phyloP scores from a whole-genome alignment of 2,113 vertebrate species.

The Pungitius pungitius region DNA sequence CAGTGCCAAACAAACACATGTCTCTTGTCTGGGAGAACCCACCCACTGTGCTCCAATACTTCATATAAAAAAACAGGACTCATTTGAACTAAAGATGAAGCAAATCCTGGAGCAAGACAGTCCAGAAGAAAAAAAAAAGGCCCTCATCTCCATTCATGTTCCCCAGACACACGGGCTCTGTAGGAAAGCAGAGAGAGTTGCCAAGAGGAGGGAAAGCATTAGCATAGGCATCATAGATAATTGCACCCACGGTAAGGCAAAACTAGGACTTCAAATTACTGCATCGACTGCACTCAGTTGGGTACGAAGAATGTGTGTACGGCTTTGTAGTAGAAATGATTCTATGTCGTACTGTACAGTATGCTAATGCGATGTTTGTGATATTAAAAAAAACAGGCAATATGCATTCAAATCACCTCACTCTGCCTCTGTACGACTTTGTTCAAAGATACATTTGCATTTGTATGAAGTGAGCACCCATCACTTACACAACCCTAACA shows the following conservation, averaged over 20 bases:
- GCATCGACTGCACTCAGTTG: conserved; percentile 9
- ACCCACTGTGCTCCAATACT: conserved; percentile 63
- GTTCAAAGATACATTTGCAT: conserved; percentile 50
- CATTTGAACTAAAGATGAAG: conserved; percentile 60
- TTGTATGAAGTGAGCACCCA: conserved; percentile 32
- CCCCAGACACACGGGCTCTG: conserved; percentile 36
- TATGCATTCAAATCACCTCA: conserved; percentile 37
- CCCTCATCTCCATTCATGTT: conserved; percentile 40
- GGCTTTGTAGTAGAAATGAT: conserved; percentile 47
- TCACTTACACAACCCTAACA: conserved; percentile 51
- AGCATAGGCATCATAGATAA: conserved; percentile 52
- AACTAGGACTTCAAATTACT: conserved; percentile 40
- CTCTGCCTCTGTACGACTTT: conserved; percentile 21
- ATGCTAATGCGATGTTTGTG: conserved; percentile 33
- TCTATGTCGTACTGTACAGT: conserved; percentile 4
- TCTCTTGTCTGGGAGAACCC: conserved; percentile 69
- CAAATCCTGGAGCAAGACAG: conserved; percentile 42
- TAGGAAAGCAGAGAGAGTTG: conserved; percentile 32
- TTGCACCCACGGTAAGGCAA: conserved; percentile 22
- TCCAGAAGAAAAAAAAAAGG: conserved; percentile 37
- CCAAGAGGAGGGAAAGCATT: conserved; percentile 51
- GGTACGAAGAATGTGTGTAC: conserved; percentile 11
- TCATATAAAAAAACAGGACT: conserved; percentile 40
- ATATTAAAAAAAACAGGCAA: conserved; percentile 34
- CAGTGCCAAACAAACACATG: conserved; percentile 76